Evolutionary conservation across 2,113 vertebrate species (phyloP).

Genomic region (Etheostoma cragini): DNA sequence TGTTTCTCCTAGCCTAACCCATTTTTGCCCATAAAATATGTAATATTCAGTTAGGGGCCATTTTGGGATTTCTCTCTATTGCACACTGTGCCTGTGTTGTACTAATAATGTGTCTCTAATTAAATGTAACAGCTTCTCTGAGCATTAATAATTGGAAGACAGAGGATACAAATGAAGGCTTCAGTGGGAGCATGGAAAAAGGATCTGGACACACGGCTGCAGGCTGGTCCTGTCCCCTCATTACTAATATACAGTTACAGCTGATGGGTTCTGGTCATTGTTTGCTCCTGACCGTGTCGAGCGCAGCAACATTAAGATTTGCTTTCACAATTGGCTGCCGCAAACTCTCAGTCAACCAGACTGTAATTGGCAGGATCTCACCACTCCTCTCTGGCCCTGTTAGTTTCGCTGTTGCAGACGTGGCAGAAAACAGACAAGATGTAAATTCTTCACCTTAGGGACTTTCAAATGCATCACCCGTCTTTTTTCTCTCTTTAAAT

Average conservation of each 20-base stretch:
- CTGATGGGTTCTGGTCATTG: slow-evolving; percentile 56
- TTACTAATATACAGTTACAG: slow-evolving; percentile 38
- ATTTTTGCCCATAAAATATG: slow-evolving; percentile 61
- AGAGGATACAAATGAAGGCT: slow-evolving; percentile 68
- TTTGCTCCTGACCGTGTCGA: slow-evolving; percentile 40
- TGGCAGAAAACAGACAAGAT: slow-evolving; percentile 76
- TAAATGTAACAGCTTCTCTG: slow-evolving; percentile 81
- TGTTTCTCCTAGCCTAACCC: slow-evolving; percentile 49
- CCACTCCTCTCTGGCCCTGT: slow-evolving; percentile 53
- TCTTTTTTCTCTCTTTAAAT: slow-evolving; percentile 41
- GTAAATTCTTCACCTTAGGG: slow-evolving; percentile 71
- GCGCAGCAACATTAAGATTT: slow-evolving; percentile 1
- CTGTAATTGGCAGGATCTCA: slow-evolving; percentile 68
- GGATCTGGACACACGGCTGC: slow-evolving; percentile 52
- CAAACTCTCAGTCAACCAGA: slow-evolving; percentile 46
- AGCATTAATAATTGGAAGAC: slow-evolving; percentile 80
- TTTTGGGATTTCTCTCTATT: slow-evolving; percentile 66
- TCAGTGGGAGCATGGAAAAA: slow-evolving; percentile 54
- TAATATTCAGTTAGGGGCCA: slow-evolving; percentile 72
- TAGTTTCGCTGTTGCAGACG: slow-evolving; percentile 65
- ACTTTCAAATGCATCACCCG: slow-evolving; percentile 64
- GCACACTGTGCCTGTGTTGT: slow-evolving; percentile 63
- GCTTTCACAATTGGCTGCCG: slow-evolving; percentile 33
- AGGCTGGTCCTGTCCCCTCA: slow-evolving; percentile 56
- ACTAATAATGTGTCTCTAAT: slow-evolving; percentile 78